Evolutionary conservation across 2,797 vertebrate genomes (phyloP).

Genomic region (Lepus oiostolus): DNA sequence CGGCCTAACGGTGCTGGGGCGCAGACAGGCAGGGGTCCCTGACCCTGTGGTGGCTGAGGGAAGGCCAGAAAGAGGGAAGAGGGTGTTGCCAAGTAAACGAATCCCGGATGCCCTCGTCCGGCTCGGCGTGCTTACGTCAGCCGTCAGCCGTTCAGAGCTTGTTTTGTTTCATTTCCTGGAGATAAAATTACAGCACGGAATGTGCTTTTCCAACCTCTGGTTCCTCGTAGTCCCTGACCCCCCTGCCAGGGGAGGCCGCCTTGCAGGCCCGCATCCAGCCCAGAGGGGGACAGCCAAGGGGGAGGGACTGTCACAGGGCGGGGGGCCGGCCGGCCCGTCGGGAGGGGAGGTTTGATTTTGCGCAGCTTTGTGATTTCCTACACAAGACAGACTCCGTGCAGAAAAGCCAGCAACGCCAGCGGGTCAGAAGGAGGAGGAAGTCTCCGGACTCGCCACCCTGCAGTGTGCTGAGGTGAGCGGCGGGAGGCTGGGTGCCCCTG

Average conservation of each 20-base stretch:
- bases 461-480: neutral
- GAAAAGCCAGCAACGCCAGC: neutral
- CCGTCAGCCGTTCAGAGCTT: neutral
- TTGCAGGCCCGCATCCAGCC: neutral
- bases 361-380: neutral
- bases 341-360: neutral
- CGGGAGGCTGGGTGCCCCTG: neutral
- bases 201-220: neutral
- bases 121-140: neutral
- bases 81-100: neutral
- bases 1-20: no score
- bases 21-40: neutral
- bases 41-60: neutral
- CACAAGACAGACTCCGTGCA: neutral
- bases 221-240: neutral
- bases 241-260: neutral
- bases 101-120: fast-evolving
- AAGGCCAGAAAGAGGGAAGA: neutral
- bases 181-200: neutral
- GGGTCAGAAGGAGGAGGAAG: neutral
- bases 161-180: constrained; percentile 11
- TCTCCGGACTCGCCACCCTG: neutral
- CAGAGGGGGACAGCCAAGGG: neutral
- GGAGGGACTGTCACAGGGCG: fast-evolving
- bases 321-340: no score